Conservation (phyloP, 1,140 invertebrate species). For the Brachionus angularis region DNA sequence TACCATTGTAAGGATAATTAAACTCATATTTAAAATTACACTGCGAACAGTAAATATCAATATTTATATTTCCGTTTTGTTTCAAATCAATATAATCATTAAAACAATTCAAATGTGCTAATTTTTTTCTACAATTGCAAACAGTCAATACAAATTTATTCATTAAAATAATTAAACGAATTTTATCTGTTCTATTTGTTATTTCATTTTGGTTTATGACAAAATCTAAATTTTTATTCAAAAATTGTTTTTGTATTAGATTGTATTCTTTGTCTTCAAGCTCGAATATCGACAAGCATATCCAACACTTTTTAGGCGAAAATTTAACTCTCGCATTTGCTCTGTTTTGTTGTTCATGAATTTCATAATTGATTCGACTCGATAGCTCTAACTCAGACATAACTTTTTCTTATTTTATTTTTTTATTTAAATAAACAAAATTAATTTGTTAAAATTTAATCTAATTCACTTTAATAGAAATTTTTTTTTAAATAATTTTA, state of each 20-base stretch:
- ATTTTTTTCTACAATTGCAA: slow-evolving; percentile 39
- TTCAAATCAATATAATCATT: slow-evolving; percentile 32
- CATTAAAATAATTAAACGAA: background rate
- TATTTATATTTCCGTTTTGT: slow-evolving; percentile 15
- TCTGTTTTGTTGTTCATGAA: too few relatives aligned
- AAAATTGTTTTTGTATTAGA: background rate
- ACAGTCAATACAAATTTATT: slow-evolving; percentile 16
- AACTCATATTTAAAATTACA: slow-evolving; percentile 40
- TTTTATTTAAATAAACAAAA: too few relatives aligned
- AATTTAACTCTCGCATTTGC: slow-evolving; percentile 18
- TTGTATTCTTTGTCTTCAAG: slow-evolving; percentile 10
- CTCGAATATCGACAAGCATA: slow-evolving; percentile 19
- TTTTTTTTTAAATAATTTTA: too few relatives aligned
- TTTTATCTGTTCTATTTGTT: background rate
- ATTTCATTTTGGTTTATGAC: background rate
- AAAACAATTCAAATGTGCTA: slow-evolving; percentile 37
- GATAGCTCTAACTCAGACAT: too few relatives aligned
- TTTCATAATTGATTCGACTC: too few relatives aligned
- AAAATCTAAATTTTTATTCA: background rate
- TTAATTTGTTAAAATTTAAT: too few relatives aligned
- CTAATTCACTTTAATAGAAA: too few relatives aligned
- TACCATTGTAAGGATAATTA: slow-evolving; percentile 39
- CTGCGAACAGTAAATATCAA: slow-evolving; percentile 25
- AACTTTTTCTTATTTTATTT: too few relatives aligned
- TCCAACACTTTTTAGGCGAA: slow-evolving; percentile 42